Percentiles rank a stretch among this genome's conserved stretches.
Evolutionary conservation across 1,140 invertebrate species (phyloP).

Genomic region (Linepithema humile): DNA sequence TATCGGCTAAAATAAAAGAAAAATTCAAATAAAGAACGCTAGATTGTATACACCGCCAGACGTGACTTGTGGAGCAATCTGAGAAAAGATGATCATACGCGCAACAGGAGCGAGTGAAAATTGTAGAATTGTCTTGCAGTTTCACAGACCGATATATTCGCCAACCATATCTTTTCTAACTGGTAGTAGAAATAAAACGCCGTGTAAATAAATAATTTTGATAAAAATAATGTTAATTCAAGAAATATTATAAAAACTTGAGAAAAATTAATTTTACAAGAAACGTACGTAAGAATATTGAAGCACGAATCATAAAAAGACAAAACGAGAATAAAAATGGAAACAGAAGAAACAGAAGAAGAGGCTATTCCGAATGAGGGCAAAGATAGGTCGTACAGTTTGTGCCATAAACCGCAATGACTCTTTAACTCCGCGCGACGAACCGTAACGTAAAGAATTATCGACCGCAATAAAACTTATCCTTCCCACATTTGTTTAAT

Average conservation of each 20-base stretch:
- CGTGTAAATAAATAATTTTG: background rate
- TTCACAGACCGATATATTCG: background rate
- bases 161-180: background rate
- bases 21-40: background rate
- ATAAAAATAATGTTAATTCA: too few relatives aligned
- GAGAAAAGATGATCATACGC: background rate
- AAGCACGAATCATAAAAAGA: background rate
- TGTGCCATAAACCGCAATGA: constrained; percentile 46
- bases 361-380: background rate
- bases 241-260: too few relatives aligned
- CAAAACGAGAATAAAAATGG: too few relatives aligned
- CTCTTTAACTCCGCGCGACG: constrained; percentile 35
- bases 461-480: constrained; percentile 61
- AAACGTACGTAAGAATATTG: background rate
- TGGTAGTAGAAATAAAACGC: background rate
- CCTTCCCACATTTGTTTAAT: constrained; percentile 46
- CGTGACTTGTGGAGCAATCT: constrained; percentile 23
- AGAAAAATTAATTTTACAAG: background rate
- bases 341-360: background rate
- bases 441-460: constrained; percentile 56
- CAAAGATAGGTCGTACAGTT: background rate
- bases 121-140: constrained; percentile 18
- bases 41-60: constrained; percentile 2
- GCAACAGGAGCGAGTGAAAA: constrained; percentile 1
- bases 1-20: background rate